Base-by-base conservation (phyloP, 2,888 invertebrate species). In the Nemotelus pantherinus region DNA sequence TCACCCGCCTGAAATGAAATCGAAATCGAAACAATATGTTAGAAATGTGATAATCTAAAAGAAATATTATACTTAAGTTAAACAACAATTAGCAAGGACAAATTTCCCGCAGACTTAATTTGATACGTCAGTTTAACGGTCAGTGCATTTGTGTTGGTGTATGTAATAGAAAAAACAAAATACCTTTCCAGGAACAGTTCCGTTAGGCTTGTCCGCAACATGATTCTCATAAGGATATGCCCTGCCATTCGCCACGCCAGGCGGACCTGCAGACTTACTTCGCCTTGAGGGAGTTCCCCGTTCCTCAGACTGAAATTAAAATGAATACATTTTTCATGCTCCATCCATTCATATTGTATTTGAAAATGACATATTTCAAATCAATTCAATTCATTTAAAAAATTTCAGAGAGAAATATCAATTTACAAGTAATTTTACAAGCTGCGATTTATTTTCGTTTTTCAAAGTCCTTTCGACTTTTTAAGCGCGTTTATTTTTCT, bases 221-320 rank as follows among this genome's bases (percentile, higher is more conserved):
- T 85, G 86, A 83, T 77, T 77, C 77, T 70, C 77, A 76, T 84
- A 83, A 81, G 86, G 82, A 84, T 82, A 86, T 80, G 85, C 84
- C 80, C 85, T 84, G 81, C 87, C 87, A 83, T 87, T 87, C 81
- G 86, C 84, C 82, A 85, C 84, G 82, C 87, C 84, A 83, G 88
- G 91, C 78, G 93, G 93, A 77, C 93, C 93, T 86, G 93, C 93
- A 71, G 93, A 93, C 89, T 93, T 93, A 90, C 93, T 93, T 86
- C 93, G 91, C 80, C 93, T 88, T 81, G 92, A 92, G 83, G 92
- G 91, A 83, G 91, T 89, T 82, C 89, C 91, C 83, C 93, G 90
- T 85, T 93, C 93, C 86, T 91, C 92, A 83, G 93, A 93, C 93
- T 93, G 89, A 72, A 88, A 88, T 84, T 85, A 85, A 85, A 85